Conservation (phyloP, 2,888 invertebrate genomes). For the Leucozona laternaria region DNA sequence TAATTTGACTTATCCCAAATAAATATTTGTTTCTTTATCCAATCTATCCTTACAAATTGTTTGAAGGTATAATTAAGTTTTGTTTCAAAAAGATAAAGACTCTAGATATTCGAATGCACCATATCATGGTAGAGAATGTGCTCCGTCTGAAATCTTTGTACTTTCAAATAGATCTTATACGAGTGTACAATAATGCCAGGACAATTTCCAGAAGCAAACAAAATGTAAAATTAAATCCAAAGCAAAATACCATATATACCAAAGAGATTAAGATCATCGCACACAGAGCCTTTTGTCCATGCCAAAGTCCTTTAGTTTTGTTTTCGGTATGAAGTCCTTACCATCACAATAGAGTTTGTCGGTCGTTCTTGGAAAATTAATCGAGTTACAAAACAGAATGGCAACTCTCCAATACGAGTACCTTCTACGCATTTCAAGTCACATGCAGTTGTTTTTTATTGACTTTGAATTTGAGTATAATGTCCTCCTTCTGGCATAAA, state of each 20-base stretch:
- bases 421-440: constrained; percentile 27
- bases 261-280: neutral
- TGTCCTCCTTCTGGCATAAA: neutral
- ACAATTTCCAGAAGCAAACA: constrained; percentile 1
- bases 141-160: neutral
- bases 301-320: neutral
- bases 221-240: constrained; percentile 15
- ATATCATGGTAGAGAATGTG: neutral
- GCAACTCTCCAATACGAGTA: constrained; percentile 25
- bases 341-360: neutral
- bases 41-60: too few relatives aligned
- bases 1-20: too few relatives aligned
- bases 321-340: neutral
- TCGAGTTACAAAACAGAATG: constrained; percentile 32
- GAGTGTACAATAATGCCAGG: neutral
- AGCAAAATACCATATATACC: neutral
- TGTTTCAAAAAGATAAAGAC: neutral
- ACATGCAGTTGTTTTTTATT: constrained; percentile 10
- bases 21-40: too few relatives aligned
- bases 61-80: neutral
- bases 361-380: neutral
- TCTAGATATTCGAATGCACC: neutral
- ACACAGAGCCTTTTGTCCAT: constrained; percentile 8
- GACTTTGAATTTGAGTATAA: constrained; percentile 3
- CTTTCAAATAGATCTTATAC: constrained; percentile 8